A percentile compares a stretch with the other conserved stretches of the same genome.
Conservation (phyloP, 1,140 invertebrate species). For the Pseudoatta argentina region DNA sequence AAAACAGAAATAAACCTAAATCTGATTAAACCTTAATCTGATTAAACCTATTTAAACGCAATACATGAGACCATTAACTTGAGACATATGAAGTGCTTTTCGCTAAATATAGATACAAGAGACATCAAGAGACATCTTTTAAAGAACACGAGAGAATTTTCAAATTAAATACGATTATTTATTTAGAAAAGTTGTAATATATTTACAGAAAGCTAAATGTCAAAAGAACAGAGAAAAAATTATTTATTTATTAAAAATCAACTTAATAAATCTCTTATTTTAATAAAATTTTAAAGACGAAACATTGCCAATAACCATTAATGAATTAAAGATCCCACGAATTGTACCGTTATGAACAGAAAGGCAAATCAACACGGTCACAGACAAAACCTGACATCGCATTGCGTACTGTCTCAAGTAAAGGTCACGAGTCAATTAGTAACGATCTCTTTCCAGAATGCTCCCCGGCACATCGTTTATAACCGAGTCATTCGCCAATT, state of each 20-base stretch:
- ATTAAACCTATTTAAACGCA: slow-evolving; percentile 13
- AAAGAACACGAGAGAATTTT: neutral
- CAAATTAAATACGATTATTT: slow-evolving; percentile 24
- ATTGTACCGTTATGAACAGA: neutral
- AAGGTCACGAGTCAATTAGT: slow-evolving; percentile 51
- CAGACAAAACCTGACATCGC: slow-evolving; percentile 15
- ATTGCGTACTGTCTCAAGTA: neutral
- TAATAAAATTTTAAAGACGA: neutral
- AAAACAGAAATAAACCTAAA: neutral
- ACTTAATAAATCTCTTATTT: slow-evolving; percentile 9
- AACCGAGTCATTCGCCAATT: slow-evolving; percentile 34
- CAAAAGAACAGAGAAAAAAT: neutral
- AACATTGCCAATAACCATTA: neutral
- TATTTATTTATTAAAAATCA: slow-evolving; percentile 16
- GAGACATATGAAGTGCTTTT: neutral
- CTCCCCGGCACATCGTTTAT: slow-evolving; percentile 21
- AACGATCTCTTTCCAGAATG: slow-evolving; percentile 47
- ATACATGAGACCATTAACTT: slow-evolving; percentile 2
- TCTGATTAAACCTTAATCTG: slow-evolving; percentile 2
- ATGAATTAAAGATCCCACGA: slow-evolving; percentile 17
- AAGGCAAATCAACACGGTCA: slow-evolving; percentile 45
- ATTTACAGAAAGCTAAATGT: slow-evolving; percentile 5
- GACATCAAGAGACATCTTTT: neutral
- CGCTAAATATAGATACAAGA: neutral
- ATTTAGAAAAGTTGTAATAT: neutral